Evolutionary conservation across 2,797 vertebrate species (phyloP), one percentile per base, ranked within the genome.

Genomic region (Anolis apletophallus): DNA sequence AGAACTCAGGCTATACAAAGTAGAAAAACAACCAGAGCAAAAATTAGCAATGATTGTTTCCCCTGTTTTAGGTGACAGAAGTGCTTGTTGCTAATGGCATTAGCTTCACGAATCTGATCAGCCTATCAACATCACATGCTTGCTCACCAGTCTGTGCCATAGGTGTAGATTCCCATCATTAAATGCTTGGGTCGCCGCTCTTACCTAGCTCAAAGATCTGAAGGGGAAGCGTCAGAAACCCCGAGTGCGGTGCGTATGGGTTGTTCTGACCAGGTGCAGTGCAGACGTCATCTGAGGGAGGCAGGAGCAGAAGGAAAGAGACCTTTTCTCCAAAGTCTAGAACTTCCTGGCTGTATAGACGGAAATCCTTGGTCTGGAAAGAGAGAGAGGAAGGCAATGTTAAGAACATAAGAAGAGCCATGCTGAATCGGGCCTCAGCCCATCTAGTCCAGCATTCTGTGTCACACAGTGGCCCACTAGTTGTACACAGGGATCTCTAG

Each of bases 201-300:
- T 96, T 89, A 98, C 98, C 97, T 67, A 98, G 95, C 94, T 99
- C 98, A 4, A 99, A 99, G 94, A 98, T 97, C 95, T 99, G 98
- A 88, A 99, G 96, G 0, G 98, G 98, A 83, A 99, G 95, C 0
- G 97, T 98, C 92, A 98, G 97, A 93, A 98, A 98, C 88, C 97
- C 98, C 0, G 97, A 98, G 79, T 94, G 95, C 26, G 97, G 98
- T 1, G 97, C 97, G 85, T 97, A 97, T 0, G 97, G 97, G 88
- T 97, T 97, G 88, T 98, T 98, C 96, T 98, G 98, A 67, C 98
- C 98, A 0, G 98, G 98, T 55, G 97, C 97, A 0, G 97, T 97
- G 93, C 98, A 99, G 84, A 98, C 98, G 0, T 98, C 98, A 0
- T 99, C 98, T 0, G 97, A 98, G 0, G 98, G 98, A 54, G 98